These are phyloP conservation scores for Julus scandinavius DNA, from an alignment of 2,888 invertebrate genomes.

Conservation along the genomic window DNA sequence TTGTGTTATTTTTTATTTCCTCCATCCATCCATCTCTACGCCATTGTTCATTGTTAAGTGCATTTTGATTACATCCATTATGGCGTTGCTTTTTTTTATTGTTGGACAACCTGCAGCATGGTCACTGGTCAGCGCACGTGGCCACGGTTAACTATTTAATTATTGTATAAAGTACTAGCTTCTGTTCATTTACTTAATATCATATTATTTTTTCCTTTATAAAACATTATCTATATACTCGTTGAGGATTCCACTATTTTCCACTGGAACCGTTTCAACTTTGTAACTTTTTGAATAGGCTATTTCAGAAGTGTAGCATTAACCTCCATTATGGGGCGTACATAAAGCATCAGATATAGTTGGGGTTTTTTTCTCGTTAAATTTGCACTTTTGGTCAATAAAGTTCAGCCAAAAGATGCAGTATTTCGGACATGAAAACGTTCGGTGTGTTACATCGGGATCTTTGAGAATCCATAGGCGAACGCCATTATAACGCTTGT, in stretches of 20 bases:
- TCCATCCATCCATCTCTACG: neutral
- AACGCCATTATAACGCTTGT: constrained; percentile 1
- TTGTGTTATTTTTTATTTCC: neutral
- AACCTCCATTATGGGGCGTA: neutral
- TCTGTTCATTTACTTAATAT: neutral
- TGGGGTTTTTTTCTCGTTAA: neutral
- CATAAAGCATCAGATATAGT: neutral
- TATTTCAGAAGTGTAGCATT: neutral
- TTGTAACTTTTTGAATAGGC: no score
- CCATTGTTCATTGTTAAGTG: constrained; percentile 28
- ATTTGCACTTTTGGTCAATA: constrained; percentile 12
- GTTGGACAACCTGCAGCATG: neutral
- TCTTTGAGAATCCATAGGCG: neutral
- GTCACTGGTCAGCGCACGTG: neutral
- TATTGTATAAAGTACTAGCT: neutral
- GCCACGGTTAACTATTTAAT: neutral
- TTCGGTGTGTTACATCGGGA: neutral
- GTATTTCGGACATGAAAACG: constrained; percentile 21
- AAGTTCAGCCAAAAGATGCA: neutral
- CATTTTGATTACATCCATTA: neutral
- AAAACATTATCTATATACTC: no score
- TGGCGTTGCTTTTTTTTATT: neutral
- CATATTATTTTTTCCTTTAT: no score
- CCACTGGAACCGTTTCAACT: neutral
- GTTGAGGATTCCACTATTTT: no score